Conservation (phyloP, 2,888 invertebrate genomes). For the Lagria hirta region DNA sequence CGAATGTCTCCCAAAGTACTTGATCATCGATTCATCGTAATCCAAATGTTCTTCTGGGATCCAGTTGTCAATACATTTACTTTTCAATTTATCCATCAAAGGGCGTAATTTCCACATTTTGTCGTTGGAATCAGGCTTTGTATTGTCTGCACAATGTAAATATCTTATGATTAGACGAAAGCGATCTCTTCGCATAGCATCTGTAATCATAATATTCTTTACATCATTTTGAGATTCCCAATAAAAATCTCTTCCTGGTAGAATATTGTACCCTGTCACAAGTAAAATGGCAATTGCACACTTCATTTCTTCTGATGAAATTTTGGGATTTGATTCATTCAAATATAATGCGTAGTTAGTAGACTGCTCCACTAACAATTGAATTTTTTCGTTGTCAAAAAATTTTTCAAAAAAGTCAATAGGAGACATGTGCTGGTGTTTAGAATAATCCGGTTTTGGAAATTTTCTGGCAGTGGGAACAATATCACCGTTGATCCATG, state of each 20-base stretch:
- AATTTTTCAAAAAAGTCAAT: constrained; percentile 27
- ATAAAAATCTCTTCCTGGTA: constrained; percentile 27
- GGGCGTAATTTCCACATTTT: constrained; percentile 38
- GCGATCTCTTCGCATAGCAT: constrained; percentile 32
- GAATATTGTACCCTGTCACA: constrained; percentile 31
- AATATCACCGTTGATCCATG: too few species aligned
- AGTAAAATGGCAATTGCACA: constrained; percentile 28
- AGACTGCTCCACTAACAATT: constrained; percentile 18
- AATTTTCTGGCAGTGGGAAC: too few species aligned
- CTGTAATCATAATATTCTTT: constrained; percentile 23
- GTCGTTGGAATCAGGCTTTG: constrained; percentile 28
- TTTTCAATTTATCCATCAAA: constrained; percentile 29
- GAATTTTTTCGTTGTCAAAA: constrained; percentile 18
- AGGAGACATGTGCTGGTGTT: too few species aligned
- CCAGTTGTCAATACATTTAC: constrained; percentile 23
- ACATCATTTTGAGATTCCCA: constrained; percentile 32
- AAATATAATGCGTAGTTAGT: constrained; percentile 18
- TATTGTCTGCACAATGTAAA: constrained; percentile 36
- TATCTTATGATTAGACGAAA: constrained; percentile 33
- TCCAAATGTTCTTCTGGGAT: constrained; percentile 11
- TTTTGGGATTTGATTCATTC: constrained; percentile 17
- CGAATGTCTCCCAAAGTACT: constrained; percentile 33
- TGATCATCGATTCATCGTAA: constrained; percentile 33
- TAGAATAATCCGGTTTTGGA: too few species aligned
- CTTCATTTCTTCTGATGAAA: constrained; percentile 27